phyloP scores from a whole-genome alignment of 1,140 invertebrate species.

The Homalodisca vitripennis region DNA sequence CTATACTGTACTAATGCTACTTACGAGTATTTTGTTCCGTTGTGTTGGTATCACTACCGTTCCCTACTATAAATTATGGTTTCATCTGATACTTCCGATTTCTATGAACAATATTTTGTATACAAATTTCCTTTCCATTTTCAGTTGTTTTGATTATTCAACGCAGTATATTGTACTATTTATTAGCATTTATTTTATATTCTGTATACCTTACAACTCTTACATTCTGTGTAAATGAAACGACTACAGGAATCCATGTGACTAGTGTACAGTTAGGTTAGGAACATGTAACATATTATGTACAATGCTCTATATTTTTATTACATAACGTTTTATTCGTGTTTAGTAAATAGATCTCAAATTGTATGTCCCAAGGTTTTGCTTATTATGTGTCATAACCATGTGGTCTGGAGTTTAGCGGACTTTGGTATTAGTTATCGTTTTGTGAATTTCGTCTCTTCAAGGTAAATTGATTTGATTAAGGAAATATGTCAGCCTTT shows the following conservation, averaged over 20 bases:
- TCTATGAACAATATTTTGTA: background rate
- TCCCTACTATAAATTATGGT: background rate
- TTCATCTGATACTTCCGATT: background rate
- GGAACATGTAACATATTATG: conserved; percentile 14
- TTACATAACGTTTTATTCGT: conserved; percentile 12
- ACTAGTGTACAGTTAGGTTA: conserved; percentile 12
- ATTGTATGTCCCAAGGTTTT: background rate
- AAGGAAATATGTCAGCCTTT: too few relatives aligned
- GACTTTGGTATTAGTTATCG: too few relatives aligned
- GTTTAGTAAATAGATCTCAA: background rate
- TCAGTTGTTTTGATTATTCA: background rate
- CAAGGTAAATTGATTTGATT: too few relatives aligned
- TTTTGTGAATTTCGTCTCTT: too few relatives aligned
- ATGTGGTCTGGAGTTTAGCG: too few relatives aligned
- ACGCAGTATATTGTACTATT: background rate
- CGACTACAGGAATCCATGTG: conserved; percentile 21
- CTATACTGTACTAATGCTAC: too few relatives aligned
- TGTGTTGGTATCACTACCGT: background rate
- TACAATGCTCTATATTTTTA: conserved; percentile 22
- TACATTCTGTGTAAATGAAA: background rate
- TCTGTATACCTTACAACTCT: too few relatives aligned
- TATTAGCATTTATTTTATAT: background rate
- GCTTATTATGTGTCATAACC: background rate
- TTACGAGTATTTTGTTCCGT: too few relatives aligned
- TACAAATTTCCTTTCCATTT: background rate